Evolutionary conservation across 2,797 vertebrate genomes (phyloP).

Genomic region (Hylomyscus alleni): DNA sequence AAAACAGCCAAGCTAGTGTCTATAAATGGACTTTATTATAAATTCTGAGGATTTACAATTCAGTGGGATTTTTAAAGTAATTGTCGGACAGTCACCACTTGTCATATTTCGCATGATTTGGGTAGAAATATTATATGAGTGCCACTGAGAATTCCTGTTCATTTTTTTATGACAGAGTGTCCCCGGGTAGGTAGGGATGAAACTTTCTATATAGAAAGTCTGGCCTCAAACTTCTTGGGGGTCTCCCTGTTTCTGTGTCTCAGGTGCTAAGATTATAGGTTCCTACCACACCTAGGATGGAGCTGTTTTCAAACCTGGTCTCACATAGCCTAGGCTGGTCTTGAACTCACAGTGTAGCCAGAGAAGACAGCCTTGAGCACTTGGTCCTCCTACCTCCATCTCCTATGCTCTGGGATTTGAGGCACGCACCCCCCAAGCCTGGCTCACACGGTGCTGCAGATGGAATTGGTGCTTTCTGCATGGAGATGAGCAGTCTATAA

Average conservation of each 20-base stretch:
- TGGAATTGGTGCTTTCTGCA: not conserved
- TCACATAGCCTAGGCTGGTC: not conserved
- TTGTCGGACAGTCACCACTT: not conserved
- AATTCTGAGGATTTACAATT: not conserved
- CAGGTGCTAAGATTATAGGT: not conserved
- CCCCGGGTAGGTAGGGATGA: not conserved
- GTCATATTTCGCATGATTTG: not conserved
- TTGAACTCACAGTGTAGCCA: not conserved
- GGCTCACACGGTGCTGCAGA: not conserved
- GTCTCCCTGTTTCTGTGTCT: not conserved
- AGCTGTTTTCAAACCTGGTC: too few species aligned
- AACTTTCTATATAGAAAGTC: not conserved
- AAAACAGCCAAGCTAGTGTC: not conserved
- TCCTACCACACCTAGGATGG: not conserved
- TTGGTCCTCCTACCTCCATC: too few species aligned
- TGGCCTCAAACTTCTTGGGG: not conserved
- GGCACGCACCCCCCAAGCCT: not conserved
- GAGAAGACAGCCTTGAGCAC: not conserved
- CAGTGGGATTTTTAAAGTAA: not conserved
- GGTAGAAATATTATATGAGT: not conserved
- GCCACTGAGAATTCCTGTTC: not conserved
- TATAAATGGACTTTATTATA: not conserved
- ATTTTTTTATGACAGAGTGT: not conserved
- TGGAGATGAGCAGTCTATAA: too few species aligned
- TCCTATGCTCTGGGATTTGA: too few species aligned